phyloP scores from a whole-genome alignment of 1,140 invertebrate genomes.

The Gryon sp. region DNA sequence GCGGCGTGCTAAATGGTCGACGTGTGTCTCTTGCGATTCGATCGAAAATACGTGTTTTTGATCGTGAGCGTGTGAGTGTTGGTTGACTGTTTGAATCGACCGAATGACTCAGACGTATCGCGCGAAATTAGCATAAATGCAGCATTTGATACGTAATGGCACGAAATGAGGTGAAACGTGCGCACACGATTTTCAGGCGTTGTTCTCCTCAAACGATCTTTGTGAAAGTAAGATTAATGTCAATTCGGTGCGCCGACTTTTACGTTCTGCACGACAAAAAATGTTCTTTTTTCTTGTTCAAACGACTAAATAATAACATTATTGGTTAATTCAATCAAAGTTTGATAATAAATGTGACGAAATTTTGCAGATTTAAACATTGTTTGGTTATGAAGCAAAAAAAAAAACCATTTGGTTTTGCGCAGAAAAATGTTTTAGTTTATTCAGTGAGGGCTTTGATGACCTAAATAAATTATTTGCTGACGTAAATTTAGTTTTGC shows the following conservation, averaged over 20 bases:
- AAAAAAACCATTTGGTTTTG: too few species aligned
- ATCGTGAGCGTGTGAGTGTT: background rate
- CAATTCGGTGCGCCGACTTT: slow-evolving; percentile 6
- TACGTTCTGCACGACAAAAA: background rate
- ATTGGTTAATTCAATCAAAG: too few species aligned
- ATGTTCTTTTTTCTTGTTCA: background rate
- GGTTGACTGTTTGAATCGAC: too few species aligned
- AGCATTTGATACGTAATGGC: slow-evolving; percentile 46
- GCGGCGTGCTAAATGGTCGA: slow-evolving; percentile 26
- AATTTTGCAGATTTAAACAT: too few species aligned
- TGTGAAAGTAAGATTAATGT: slow-evolving; percentile 46
- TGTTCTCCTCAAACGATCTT: slow-evolving; percentile 1
- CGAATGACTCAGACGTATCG: slow-evolving; percentile 30
- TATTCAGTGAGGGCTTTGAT: too few species aligned
- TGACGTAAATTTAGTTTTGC: too few species aligned
- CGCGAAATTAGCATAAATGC: slow-evolving; percentile 54
- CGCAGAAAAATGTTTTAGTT: too few species aligned
- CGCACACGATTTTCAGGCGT: slow-evolving; percentile 30
- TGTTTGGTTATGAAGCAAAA: too few species aligned
- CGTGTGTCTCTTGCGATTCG: slow-evolving; percentile 25
- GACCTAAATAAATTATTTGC: too few species aligned
- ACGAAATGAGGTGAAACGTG: slow-evolving; percentile 59
- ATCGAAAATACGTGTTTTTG: slow-evolving; percentile 7
- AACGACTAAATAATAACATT: too few species aligned
- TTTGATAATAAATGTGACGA: too few species aligned